Evolutionary conservation across 2,797 vertebrate genomes (phyloP), one percentile per base, ranked within the genome.

Genomic region (Acestrorhynchus altus): DNA sequence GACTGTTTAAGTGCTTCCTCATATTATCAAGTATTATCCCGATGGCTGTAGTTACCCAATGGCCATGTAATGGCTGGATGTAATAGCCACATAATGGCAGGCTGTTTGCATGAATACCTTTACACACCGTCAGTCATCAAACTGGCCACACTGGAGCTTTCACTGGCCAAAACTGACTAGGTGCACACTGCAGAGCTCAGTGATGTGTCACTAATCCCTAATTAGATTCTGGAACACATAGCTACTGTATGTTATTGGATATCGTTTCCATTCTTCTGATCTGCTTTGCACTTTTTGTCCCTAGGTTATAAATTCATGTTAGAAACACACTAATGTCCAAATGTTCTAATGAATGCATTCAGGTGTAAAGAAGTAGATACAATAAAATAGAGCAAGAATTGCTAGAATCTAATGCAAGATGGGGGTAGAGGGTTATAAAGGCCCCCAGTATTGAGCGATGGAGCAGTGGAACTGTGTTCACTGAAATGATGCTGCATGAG

Each of bases 111-210:
- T 16, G 24, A 67, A 67, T 10, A 31, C 49, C 28, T 68, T 18
- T 68, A 68, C 46, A 51, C 65, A 68, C 46, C 10, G 52, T 69
- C 66, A 51, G 66, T 31, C 47, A 54, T 54, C 31, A 22, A 24
- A 65, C 40, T 22, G 63, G 42, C 63, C 49, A 54, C 28, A 35
- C 15, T 31, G 24, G 46, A 31, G 46, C 18, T 22, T 16, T n/a
- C 31, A 22, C 12, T 52, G 35, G 31, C 66, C 12, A 46, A 40
- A 39, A 24, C 18, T 63, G n/a, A 56, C 67, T 70, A 24, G 26
- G 20, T 39, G 47, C n/a, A 24, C 22, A 69, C 16, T n/a, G 20
- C n/a, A 22, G 11, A 40, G 49, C 7, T 56, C 49, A 24, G 49
- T 40, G 65, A 56, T 22, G 49, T 54, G n/a, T 35, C 31, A 35